Conservation (phyloP, 2,797 vertebrate genomes). For the Fistularia tabacaria region DNA sequence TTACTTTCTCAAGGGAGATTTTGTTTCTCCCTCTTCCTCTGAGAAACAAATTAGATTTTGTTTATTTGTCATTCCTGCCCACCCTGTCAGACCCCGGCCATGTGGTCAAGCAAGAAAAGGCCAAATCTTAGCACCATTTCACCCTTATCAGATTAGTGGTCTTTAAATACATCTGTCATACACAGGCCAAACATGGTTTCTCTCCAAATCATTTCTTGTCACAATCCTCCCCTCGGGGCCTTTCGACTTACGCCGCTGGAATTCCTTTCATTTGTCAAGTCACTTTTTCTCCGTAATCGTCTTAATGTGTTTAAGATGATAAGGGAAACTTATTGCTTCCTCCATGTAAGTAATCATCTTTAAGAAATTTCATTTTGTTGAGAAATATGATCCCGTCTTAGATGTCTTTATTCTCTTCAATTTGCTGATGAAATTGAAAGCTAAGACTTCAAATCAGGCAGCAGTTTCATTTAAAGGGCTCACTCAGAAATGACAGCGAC, state of each 20-base stretch:
- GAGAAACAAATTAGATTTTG: conserved; percentile 85
- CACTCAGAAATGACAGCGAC: no score
- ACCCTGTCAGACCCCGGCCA: conserved; percentile 46
- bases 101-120: conserved; percentile 68
- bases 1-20: conserved; percentile 79
- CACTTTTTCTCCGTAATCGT: conserved; percentile 72
- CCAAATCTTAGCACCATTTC: conserved; percentile 70
- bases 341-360: conserved; percentile 56
- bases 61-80: conserved; percentile 64
- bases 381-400: conserved; percentile 65
- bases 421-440: conserved; percentile 5
- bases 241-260: conserved; percentile 37
- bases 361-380: conserved; percentile 64
- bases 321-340: conserved; percentile 58
- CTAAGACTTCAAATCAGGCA: conserved; percentile 5
- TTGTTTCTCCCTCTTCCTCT: conserved; percentile 51
- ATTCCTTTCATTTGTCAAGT: conserved; percentile 76
- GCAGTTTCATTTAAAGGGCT: neutral
- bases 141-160: conserved; percentile 79
- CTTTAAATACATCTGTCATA: conserved; percentile 76
- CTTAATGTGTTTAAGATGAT: conserved; percentile 72
- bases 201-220: conserved; percentile 66
- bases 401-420: conserved; percentile 29
- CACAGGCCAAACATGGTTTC: conserved; percentile 64
- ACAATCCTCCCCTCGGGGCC: conserved; percentile 45